Evolutionary conservation across 2,888 invertebrate genomes (phyloP).

Genomic region (Tyria jacobaeae): DNA sequence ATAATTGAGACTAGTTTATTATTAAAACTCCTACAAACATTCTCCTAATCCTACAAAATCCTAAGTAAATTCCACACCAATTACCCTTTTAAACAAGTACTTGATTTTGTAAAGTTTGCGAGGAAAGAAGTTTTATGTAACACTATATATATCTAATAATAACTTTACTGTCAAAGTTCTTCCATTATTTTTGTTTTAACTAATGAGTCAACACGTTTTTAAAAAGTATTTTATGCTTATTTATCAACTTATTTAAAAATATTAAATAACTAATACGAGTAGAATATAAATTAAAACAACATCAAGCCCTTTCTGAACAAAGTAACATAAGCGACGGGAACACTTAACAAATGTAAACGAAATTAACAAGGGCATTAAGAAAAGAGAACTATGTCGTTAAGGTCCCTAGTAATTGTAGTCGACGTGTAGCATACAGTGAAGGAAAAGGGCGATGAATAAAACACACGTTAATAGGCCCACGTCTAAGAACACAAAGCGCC

Average conservation of each 20-base stretch:
- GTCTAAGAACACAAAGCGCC: slow-evolving; percentile 71
- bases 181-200: too few relatives aligned
- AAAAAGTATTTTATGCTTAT: too few relatives aligned
- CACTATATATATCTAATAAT: not conserved
- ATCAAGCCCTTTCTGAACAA: slow-evolving; percentile 48
- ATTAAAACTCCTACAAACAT: too few relatives aligned
- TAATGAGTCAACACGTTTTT: too few relatives aligned
- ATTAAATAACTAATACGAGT: slow-evolving; percentile 41
- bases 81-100: too few relatives aligned
- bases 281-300: slow-evolving; percentile 35
- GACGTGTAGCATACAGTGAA: slow-evolving; percentile 66
- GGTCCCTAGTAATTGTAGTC: slow-evolving; percentile 67
- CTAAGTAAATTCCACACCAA: too few relatives aligned
- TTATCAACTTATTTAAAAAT: slow-evolving; percentile 27
- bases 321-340: slow-evolving; percentile 57
- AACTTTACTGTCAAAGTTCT: not conserved
- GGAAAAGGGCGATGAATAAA: slow-evolving; percentile 78
- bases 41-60: too few relatives aligned
- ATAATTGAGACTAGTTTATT: too few relatives aligned
- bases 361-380: slow-evolving; percentile 73
- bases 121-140: not conserved
- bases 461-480: slow-evolving; percentile 75
- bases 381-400: slow-evolving; percentile 73
- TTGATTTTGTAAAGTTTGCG: not conserved
- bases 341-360: slow-evolving; percentile 68